Percentiles rank a stretch among this genome's conserved stretches.
Evolutionary conservation across 2,797 vertebrate genomes (phyloP).

Genomic region (Podarcis siculus): DNA sequence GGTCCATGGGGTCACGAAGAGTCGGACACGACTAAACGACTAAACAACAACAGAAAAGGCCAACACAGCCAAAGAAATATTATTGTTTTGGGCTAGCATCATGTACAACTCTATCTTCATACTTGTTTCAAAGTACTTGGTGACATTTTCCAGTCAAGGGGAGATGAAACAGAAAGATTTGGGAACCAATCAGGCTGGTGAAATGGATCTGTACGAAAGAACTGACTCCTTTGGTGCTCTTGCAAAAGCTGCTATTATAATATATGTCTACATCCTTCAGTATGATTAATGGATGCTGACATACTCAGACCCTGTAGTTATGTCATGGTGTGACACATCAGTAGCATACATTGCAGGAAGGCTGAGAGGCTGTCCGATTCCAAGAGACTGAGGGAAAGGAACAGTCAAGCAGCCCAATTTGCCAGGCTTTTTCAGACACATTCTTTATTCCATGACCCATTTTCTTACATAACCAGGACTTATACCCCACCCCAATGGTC

Average conservation of each 20-base stretch:
- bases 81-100: neutral
- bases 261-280: neutral
- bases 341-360: neutral
- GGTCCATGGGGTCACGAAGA: too few relatives aligned
- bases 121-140: neutral
- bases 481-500: neutral
- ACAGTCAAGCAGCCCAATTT: neutral
- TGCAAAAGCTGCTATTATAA: neutral
- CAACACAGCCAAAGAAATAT: neutral
- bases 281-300: slow-evolving; percentile 2
- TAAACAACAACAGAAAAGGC: neutral
- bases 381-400: neutral
- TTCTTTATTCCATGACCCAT: neutral
- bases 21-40: too few relatives aligned
- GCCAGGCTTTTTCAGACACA: neutral
- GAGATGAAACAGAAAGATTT: neutral
- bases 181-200: neutral
- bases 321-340: neutral
- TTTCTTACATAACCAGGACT: neutral
- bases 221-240: neutral
- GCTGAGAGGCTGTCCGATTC: neutral
- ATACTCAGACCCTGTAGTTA: neutral
- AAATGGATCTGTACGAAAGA: neutral
- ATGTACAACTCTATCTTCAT: neutral
- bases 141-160: neutral